Evolutionary conservation across 2,113 vertebrate species (phyloP).

Genomic region (Nesoenas mayeri): DNA sequence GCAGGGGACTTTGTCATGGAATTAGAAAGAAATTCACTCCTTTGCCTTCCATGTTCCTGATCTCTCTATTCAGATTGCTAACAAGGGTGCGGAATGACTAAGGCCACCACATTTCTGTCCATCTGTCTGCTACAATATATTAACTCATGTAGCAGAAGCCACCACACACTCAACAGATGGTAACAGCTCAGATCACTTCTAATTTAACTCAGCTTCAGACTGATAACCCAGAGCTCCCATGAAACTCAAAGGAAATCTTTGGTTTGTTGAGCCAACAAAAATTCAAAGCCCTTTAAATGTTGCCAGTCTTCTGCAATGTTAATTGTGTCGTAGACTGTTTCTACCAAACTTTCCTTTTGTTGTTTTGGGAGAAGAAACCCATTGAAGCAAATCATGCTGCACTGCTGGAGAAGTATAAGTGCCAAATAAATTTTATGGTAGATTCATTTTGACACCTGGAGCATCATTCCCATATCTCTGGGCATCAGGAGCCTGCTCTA

Average conservation of each 20-base stretch:
- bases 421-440: background rate
- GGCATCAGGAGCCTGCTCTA: background rate
- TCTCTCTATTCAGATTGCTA: conserved; percentile 22
- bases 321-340: background rate
- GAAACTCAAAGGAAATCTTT: background rate
- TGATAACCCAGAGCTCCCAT: background rate
- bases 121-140: conserved; percentile 57
- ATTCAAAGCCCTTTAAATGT: background rate
- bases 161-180: conserved; percentile 57
- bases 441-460: background rate
- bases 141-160: conserved; percentile 40
- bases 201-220: conserved; percentile 28
- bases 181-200: conserved; percentile 28
- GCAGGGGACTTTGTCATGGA: background rate
- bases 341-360: background rate
- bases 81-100: conserved; percentile 37
- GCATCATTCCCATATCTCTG: background rate
- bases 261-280: background rate
- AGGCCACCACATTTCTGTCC: conserved; percentile 36
- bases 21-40: background rate
- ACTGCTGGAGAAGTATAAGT: background rate
- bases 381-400: background rate
- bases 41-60: background rate
- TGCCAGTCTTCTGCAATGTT: background rate
- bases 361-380: background rate